A percentile compares a stretch with the other conserved stretches of the same genome.
Evolutionary conservation across 2,797 vertebrate genomes (phyloP).

Genomic region (Characodon lateralis): DNA sequence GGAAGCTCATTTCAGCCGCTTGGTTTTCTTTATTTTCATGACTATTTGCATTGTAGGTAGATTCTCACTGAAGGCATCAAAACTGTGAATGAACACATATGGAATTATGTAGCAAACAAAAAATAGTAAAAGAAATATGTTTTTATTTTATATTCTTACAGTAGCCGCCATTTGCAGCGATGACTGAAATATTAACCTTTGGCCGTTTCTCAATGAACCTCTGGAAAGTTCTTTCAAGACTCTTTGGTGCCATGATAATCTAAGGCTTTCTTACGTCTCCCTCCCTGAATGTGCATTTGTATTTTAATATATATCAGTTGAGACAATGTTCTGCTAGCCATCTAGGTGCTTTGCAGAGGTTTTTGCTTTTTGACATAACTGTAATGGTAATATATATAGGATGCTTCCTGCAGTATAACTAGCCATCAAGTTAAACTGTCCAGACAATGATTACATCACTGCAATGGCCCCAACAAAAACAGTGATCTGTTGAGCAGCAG

Average conservation of each 20-base stretch:
- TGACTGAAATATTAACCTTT: too few relatives aligned
- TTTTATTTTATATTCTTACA: too few relatives aligned
- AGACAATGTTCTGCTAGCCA: neutral
- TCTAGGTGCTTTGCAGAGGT: neutral
- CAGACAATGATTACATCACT: conserved; percentile 8
- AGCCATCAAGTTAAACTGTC: neutral
- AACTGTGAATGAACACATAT: too few relatives aligned
- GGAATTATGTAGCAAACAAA: too few relatives aligned
- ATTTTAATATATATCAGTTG: neutral
- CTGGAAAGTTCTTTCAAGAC: too few relatives aligned
- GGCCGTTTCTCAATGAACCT: too few relatives aligned
- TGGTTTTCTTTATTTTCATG: too few relatives aligned
- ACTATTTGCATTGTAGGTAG: too few relatives aligned
- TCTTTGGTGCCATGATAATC: neutral
- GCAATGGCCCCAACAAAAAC: conserved; percentile 75
- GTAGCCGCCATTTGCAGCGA: too few relatives aligned
- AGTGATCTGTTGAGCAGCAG: conserved; percentile 67
- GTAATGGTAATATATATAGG: neutral
- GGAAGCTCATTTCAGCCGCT: too few relatives aligned
- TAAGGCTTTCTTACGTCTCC: neutral
- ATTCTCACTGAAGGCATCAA: too few relatives aligned
- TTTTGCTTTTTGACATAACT: neutral
- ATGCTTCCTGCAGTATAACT: neutral
- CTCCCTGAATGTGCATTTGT: neutral
- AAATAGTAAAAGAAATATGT: too few relatives aligned